Evolutionary conservation across 2,113 vertebrate species (phyloP).

Genomic region (Sinocyclocheilus anshuiensis): DNA sequence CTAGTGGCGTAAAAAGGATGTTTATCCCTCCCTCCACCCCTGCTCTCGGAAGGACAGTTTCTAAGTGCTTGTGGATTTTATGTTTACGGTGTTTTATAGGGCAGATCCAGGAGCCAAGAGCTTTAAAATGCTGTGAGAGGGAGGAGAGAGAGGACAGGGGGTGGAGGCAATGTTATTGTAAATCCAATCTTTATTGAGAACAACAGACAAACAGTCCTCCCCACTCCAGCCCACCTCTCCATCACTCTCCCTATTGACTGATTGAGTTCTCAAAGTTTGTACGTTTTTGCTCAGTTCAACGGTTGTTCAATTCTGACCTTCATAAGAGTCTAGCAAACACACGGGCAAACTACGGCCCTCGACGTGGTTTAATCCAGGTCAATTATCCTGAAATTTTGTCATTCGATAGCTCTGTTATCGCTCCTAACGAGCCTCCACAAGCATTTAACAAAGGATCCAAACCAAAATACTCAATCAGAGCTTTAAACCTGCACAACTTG

Average conservation of each 20-base stretch:
- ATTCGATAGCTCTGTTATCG: not conserved
- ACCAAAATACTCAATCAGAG: not conserved
- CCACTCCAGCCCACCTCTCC: conserved; percentile 40
- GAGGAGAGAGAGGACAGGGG: conserved; percentile 60
- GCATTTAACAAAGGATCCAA: not conserved
- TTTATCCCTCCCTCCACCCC: conserved; percentile 64
- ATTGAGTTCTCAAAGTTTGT: conserved; percentile 49
- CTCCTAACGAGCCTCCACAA: not conserved
- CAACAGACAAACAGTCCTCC: conserved; percentile 68
- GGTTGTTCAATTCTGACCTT: not conserved
- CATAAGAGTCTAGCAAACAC: not conserved
- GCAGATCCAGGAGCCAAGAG: conserved; percentile 75
- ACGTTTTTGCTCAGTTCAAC: not conserved
- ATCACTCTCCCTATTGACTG: conserved; percentile 63
- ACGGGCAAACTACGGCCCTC: not conserved
- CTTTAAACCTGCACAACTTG: not conserved
- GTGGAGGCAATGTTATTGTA: conserved; percentile 75
- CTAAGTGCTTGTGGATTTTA: conserved; percentile 84
- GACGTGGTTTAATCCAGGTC: not conserved
- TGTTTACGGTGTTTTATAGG: conserved; percentile 81
- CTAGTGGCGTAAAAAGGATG: conserved; percentile 80
- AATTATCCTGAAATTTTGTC: conserved; percentile 2
- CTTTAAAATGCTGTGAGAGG: conserved; percentile 75
- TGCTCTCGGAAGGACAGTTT: conserved; percentile 70
- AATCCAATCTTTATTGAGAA: conserved; percentile 81